A percentile compares a stretch with the other conserved stretches of the same genome.
Conservation (phyloP, 1,140 invertebrate species). For the Trigoniulus corallinus region DNA sequence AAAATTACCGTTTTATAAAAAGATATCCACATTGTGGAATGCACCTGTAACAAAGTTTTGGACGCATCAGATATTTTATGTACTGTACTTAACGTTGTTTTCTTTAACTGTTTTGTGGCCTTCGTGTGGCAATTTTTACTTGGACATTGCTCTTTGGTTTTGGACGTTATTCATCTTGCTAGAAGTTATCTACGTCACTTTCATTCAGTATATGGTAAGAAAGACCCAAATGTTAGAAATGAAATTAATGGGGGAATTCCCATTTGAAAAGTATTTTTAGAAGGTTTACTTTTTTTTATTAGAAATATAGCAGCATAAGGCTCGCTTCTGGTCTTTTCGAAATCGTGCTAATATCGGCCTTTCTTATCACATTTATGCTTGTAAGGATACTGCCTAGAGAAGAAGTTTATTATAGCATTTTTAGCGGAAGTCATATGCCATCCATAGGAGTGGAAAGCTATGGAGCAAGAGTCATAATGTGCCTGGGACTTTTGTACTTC, state of each 20-base stretch:
- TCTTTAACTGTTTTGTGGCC: slow-evolving; percentile 21
- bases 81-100: slow-evolving; percentile 21
- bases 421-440: background rate
- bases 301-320: slow-evolving; percentile 7
- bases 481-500: slow-evolving; percentile 25
- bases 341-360: slow-evolving; percentile 15
- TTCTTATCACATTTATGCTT: too few relatives aligned
- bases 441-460: slow-evolving; percentile 5
- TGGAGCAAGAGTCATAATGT: slow-evolving; percentile 14
- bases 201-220: slow-evolving; percentile 19
- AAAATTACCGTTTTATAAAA: slow-evolving; percentile 15
- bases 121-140: slow-evolving; percentile 21
- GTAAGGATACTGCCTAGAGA: too few relatives aligned
- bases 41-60: slow-evolving; percentile 27
- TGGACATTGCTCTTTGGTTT: slow-evolving; percentile 21
- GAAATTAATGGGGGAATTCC: slow-evolving; percentile 7
- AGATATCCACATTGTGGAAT: slow-evolving; percentile 22
- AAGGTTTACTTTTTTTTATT: background rate
- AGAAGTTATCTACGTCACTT: slow-evolving; percentile 19
- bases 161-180: slow-evolving; percentile 22
- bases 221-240: slow-evolving; percentile 16
- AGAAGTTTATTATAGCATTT: too few relatives aligned
- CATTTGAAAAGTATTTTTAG: background rate
- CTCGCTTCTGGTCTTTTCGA: slow-evolving; percentile 15
- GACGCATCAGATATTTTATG: slow-evolving; percentile 23